phyloP scores from a whole-genome alignment of 1,140 invertebrate genomes.

The Agrilus planipennis region DNA sequence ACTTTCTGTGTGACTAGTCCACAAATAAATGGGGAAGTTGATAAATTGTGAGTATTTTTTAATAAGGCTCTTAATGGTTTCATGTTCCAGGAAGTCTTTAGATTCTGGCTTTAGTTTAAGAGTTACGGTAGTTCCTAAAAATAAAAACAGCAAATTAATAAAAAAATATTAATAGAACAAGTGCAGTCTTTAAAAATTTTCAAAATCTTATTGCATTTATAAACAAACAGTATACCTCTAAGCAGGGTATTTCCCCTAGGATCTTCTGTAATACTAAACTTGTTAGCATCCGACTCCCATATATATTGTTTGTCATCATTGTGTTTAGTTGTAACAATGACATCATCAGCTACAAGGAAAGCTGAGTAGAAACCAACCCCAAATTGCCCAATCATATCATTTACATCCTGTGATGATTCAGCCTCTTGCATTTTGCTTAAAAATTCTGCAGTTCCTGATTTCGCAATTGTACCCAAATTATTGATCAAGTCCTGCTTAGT shows the following conservation, averaged over 20 bases:
- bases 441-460: constrained; percentile 98
- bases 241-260: constrained; percentile 58
- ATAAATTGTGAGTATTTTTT: constrained; percentile 99
- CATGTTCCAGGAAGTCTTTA: constrained; percentile 85
- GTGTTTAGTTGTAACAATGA: constrained; percentile 91
- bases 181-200: not conserved
- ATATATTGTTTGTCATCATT: constrained; percentile 94
- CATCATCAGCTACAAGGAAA: constrained; percentile 84
- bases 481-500: constrained; percentile 88
- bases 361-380: constrained; percentile 97
- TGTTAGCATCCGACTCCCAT: constrained; percentile 91
- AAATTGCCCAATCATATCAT: constrained; percentile 90
- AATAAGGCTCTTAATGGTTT: constrained; percentile 81
- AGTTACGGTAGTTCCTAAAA: constrained; percentile 37
- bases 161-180: not conserved
- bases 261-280: constrained; percentile 85
- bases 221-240: constrained; percentile 20
- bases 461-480: constrained; percentile 98
- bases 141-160: not conserved
- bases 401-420: constrained; percentile 48
- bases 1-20: constrained; percentile 85
- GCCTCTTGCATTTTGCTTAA: constrained; percentile 83
- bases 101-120: constrained; percentile 95
- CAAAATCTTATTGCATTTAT: too few species aligned
- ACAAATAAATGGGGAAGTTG: constrained; percentile 96